Evolutionary conservation across 2,113 vertebrate species (phyloP).

Genomic region (Alligator sinensis): DNA sequence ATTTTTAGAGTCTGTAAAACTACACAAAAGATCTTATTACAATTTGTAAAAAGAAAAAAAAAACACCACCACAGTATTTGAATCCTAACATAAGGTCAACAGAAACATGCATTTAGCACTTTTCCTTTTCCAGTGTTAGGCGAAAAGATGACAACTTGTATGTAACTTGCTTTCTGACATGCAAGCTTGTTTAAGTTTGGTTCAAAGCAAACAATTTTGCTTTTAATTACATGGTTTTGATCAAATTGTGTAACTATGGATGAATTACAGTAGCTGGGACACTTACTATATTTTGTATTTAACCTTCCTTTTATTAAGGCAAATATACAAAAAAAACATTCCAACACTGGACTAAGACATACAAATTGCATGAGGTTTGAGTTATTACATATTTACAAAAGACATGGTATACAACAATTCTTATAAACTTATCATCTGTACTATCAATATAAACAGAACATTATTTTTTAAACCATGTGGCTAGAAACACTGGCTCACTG

Average conservation of each 20-base stretch:
- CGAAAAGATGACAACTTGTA: not conserved
- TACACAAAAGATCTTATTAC: not conserved
- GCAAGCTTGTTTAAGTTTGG: not conserved
- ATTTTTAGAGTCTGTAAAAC: not conserved
- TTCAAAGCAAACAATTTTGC: not conserved
- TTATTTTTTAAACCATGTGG: too few relatives aligned
- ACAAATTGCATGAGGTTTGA: too few relatives aligned
- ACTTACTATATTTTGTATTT: not conserved
- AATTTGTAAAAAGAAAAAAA: not conserved
- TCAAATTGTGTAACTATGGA: not conserved
- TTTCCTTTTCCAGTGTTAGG: not conserved
- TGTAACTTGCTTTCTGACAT: rapidly evolving
- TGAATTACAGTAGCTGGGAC: not conserved
- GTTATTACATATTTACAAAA: too few relatives aligned
- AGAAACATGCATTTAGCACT: rapidly evolving
- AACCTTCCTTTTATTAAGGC: not conserved
- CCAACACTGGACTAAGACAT: too few relatives aligned
- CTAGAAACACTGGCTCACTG: too few relatives aligned
- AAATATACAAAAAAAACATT: too few relatives aligned
- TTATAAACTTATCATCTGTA: too few relatives aligned
- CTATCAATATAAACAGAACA: too few relatives aligned
- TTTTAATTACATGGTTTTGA: not conserved
- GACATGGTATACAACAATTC: too few relatives aligned
- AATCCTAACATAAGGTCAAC: not conserved
- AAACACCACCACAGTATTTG: not conserved